Evolutionary conservation across 2,113 vertebrate species (phyloP).

Genomic region (Barbus barbus): DNA sequence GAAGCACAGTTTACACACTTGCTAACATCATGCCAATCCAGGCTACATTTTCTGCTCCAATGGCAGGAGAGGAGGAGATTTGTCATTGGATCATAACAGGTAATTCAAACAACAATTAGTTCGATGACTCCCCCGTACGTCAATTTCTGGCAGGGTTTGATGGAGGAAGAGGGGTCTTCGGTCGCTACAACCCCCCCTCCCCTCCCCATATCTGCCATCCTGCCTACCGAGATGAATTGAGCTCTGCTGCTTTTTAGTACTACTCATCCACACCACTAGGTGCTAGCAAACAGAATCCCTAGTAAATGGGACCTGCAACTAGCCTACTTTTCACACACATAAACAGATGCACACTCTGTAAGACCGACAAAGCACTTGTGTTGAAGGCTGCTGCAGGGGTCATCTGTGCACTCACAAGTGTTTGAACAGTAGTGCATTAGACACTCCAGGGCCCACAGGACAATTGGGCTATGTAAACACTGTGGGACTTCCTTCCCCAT

Average conservation of each 20-base stretch:
- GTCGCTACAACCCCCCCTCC: constrained; percentile 38
- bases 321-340: constrained; percentile 20
- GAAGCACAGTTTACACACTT: constrained; percentile 99
- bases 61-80: constrained; percentile 92
- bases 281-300: constrained; percentile 64
- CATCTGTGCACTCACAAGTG: constrained; percentile 75
- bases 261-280: constrained; percentile 71
- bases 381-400: constrained; percentile 70
- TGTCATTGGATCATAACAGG: constrained; percentile 99
- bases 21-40: constrained; percentile 95
- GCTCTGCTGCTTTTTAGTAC: constrained; percentile 79
- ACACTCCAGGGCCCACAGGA: constrained; percentile 71
- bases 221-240: constrained; percentile 83
- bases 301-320: constrained; percentile 54
- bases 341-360: too few species aligned
- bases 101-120: constrained; percentile 99
- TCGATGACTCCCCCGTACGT: constrained; percentile 88
- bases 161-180: constrained; percentile 53
- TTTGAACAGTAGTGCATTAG: constrained; percentile 81
- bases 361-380: constrained; percentile 52
- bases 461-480: constrained; percentile 86
- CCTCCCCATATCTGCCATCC: constrained; percentile 63
- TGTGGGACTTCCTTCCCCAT: constrained; percentile 76
- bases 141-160: constrained; percentile 80
- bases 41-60: constrained; percentile 98